These are phyloP conservation scores for Pinna nobilis DNA, from an alignment of 1,140 invertebrate genomes.

Conservation along the genomic window DNA sequence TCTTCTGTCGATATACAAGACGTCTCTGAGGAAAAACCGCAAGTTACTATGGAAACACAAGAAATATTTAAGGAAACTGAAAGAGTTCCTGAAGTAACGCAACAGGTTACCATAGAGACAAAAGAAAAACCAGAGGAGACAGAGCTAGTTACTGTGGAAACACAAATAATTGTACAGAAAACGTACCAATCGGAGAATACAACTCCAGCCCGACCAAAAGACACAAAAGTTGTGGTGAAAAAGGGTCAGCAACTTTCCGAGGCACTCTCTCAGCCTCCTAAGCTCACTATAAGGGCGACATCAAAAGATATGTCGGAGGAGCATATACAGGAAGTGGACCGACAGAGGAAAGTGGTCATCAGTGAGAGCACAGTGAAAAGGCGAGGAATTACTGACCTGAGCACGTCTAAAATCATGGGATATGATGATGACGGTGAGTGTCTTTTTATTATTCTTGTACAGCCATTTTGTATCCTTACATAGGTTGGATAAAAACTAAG, in stretches of 20 bases:
- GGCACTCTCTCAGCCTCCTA: slow-evolving; percentile 50
- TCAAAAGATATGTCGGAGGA: slow-evolving; percentile 44
- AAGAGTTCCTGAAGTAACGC: no score
- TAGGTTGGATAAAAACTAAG: no score
- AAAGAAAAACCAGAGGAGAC: background rate
- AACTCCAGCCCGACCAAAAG: slow-evolving; percentile 6
- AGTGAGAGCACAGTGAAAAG: slow-evolving; percentile 40
- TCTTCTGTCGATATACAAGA: no score
- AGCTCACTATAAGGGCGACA: slow-evolving; percentile 35
- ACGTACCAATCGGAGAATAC: background rate
- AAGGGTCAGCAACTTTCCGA: slow-evolving; percentile 56
- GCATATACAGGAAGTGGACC: slow-evolving; percentile 47
- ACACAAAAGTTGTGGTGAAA: slow-evolving; percentile 36
- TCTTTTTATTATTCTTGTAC: no score
- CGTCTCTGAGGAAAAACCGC: no score
- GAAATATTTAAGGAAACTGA: no score
- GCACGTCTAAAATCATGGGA: no score
- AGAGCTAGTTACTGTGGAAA: background rate
- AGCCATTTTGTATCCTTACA: no score
- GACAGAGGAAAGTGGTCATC: slow-evolving; percentile 52
- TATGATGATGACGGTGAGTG: no score
- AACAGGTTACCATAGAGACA: no score
- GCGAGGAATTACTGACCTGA: slow-evolving; percentile 10
- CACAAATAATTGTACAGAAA: background rate
- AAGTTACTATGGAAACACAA: no score